phyloP scores from a whole-genome alignment of 2,113 vertebrate genomes.

The Zootoca vivipara region DNA sequence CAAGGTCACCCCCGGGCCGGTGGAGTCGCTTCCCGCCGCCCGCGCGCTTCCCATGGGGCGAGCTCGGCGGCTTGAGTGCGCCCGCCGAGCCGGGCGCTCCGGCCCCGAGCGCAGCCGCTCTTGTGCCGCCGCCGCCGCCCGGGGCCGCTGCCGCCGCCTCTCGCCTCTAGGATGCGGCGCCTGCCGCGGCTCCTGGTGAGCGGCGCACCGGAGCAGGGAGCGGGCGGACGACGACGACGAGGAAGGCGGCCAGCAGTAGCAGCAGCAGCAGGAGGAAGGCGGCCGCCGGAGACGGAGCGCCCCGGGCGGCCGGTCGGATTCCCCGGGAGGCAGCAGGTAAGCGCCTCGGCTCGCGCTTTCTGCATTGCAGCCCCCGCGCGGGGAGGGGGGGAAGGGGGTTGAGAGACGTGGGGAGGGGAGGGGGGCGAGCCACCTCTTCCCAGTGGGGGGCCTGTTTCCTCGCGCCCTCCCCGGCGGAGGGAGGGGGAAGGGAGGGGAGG shows the following conservation, averaged over 20 bases:
- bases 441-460: not conserved
- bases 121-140: not conserved
- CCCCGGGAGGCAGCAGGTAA: constrained; percentile 74
- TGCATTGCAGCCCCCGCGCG: constrained; percentile 44
- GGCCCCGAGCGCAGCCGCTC: not conserved
- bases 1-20: constrained; percentile 5
- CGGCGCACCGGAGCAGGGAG: constrained; percentile 53
- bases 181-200: not conserved
- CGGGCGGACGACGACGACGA: constrained; percentile 68
- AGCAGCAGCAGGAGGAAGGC: constrained; percentile 63
- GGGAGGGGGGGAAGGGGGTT: not conserved
- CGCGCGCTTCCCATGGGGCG: constrained; percentile 17
- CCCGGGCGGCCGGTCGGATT: constrained; percentile 58
- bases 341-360: not conserved
- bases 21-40: not conserved
- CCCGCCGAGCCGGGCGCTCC: not conserved
- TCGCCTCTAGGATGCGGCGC: not conserved
- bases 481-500: not conserved
- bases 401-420: not conserved
- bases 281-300: constrained; percentile 68
- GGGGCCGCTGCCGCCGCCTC: not conserved
- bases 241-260: constrained; percentile 60
- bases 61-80: not conserved
- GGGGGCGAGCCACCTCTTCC: not conserved
- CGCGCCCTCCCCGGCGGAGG: not conserved